Conservation (phyloP, 2,113 vertebrate species). For the Motacilla tschutschensis region DNA sequence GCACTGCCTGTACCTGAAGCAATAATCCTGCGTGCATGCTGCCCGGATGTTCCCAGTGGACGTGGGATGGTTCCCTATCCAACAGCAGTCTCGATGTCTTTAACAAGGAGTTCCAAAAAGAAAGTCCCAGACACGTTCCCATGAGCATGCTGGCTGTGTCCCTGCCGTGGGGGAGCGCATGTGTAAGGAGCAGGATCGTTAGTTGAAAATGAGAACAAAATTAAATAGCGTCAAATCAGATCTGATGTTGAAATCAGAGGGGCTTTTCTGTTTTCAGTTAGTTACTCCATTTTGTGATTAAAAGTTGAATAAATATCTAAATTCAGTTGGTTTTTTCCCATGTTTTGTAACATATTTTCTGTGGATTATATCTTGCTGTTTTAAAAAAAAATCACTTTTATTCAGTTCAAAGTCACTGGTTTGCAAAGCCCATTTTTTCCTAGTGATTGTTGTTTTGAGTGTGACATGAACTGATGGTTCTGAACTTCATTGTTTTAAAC, state of each 20-base stretch:
- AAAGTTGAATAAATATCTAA: neutral
- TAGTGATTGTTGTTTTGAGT: slow-evolving; percentile 63
- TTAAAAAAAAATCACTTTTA: slow-evolving; percentile 47
- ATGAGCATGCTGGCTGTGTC: slow-evolving; percentile 56
- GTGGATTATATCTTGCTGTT: slow-evolving; percentile 67
- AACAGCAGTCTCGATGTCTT: slow-evolving; percentile 36
- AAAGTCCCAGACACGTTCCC: neutral
- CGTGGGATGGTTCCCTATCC: slow-evolving; percentile 60
- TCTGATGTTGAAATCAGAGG: neutral
- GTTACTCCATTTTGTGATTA: slow-evolving; percentile 44
- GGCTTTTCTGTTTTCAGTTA: slow-evolving; percentile 52
- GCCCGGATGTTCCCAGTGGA: slow-evolving; percentile 66
- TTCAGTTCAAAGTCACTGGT: slow-evolving; percentile 61
- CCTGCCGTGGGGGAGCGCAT: slow-evolving; percentile 25
- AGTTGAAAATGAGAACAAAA: slow-evolving; percentile 36
- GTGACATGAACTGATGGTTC: slow-evolving; percentile 71
- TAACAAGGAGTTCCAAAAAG: neutral
- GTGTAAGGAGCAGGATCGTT: slow-evolving; percentile 19
- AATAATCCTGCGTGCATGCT: slow-evolving; percentile 78
- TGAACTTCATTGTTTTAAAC: slow-evolving; percentile 61
- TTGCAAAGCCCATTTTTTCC: slow-evolving; percentile 48
- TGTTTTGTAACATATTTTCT: slow-evolving; percentile 73
- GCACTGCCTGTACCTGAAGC: slow-evolving; percentile 74
- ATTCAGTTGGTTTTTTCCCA: slow-evolving; percentile 1
- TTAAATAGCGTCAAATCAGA: neutral